Percentiles rank a stretch among this genome's conserved stretches.
Conservation (phyloP, 2,888 invertebrate species). For the Troglohyphantes excavatus region DNA sequence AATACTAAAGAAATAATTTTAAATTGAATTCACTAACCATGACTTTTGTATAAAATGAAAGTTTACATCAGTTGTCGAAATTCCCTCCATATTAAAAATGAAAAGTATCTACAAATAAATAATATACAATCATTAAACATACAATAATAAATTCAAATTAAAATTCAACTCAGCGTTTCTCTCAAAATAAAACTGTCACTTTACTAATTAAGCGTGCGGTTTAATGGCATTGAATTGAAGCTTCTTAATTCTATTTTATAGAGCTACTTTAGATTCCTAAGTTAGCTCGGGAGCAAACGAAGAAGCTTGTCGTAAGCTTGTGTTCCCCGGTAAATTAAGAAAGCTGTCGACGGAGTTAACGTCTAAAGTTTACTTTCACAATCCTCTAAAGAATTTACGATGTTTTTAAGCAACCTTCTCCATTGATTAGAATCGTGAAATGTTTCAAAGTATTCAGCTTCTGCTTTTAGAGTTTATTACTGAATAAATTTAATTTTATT, state of each 20-base stretch:
- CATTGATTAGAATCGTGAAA: slow-evolving; percentile 34
- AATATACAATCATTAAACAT: too few species aligned
- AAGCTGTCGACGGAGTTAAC: slow-evolving; percentile 32
- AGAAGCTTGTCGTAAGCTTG: not conserved
- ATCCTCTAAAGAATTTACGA: slow-evolving; percentile 45
- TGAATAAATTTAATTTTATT: slow-evolving; percentile 35
- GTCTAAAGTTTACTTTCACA: slow-evolving; percentile 16
- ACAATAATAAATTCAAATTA: too few species aligned
- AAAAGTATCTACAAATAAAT: too few species aligned
- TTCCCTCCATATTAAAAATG: too few species aligned
- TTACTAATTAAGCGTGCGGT: not conserved
- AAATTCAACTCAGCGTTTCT: not conserved
- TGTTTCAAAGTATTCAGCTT: slow-evolving; percentile 15
- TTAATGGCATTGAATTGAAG: not conserved
- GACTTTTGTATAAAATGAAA: too few species aligned
- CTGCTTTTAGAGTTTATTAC: not conserved
- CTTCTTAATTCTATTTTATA: not conserved
- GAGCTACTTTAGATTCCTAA: slow-evolving; percentile 7
- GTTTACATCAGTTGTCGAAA: too few species aligned
- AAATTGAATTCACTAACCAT: too few species aligned
- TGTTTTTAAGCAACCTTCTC: slow-evolving; percentile 9
- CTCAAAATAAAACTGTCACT: slow-evolving; percentile 9
- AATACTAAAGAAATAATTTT: too few species aligned
- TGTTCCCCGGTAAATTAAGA: slow-evolving; percentile 27
- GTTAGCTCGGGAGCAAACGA: not conserved